Conservation (phyloP, 2,888 invertebrate genomes). For the Agrochola litura region DNA sequence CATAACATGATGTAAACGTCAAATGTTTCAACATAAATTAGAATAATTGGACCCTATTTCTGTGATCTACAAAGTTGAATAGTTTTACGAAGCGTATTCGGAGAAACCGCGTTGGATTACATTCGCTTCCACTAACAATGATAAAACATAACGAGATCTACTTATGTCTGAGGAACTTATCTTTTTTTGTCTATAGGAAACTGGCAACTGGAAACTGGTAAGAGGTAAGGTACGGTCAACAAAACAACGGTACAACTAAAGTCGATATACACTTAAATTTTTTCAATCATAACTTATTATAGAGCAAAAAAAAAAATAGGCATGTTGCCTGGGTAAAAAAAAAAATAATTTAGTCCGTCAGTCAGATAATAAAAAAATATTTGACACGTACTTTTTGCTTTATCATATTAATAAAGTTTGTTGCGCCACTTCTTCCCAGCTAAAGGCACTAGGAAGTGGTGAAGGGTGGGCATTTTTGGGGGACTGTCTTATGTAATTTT, state of each 20-base stretch:
- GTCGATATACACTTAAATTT: not conserved
- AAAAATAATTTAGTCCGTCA: too few relatives aligned
- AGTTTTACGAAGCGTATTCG: conserved; percentile 14
- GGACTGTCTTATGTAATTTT: too few relatives aligned
- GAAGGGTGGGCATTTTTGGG: too few relatives aligned
- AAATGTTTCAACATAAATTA: conserved; percentile 38
- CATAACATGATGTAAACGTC: conserved; percentile 24
- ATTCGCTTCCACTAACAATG: not conserved
- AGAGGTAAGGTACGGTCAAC: not conserved
- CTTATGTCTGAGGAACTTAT: not conserved
- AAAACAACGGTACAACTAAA: not conserved
- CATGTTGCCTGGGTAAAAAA: too few relatives aligned
- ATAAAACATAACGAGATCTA: not conserved
- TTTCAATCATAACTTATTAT: too few relatives aligned
- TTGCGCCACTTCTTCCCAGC: too few relatives aligned
- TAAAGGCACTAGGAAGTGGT: too few relatives aligned
- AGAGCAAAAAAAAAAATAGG: too few relatives aligned
- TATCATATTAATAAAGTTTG: too few relatives aligned
- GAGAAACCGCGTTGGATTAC: conserved; percentile 3
- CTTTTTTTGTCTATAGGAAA: not conserved
- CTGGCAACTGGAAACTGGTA: too few relatives aligned
- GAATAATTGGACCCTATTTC: conserved; percentile 32
- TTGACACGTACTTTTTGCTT: too few relatives aligned
- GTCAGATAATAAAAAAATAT: too few relatives aligned
- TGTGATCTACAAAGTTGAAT: conserved; percentile 37